Conservation (phyloP, 1,140 invertebrate species). For the Megathymus violae region DNA sequence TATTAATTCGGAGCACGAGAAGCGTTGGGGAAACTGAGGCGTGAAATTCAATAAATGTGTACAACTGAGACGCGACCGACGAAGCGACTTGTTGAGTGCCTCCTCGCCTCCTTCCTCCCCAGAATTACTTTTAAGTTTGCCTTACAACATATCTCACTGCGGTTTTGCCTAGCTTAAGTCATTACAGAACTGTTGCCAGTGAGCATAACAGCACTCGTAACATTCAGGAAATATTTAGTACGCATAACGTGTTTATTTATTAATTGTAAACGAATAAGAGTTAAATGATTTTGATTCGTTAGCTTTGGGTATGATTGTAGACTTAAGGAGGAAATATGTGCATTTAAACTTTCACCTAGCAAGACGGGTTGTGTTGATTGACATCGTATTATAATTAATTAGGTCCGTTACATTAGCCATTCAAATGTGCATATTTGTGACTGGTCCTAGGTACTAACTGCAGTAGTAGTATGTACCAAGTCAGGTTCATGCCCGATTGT, state of each 20-base stretch:
- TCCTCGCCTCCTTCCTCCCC: constrained; percentile 31
- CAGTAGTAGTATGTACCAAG: no score
- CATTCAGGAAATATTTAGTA: constrained; percentile 15
- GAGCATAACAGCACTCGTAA: constrained; percentile 2
- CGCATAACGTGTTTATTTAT: background rate
- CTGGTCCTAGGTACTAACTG: no score
- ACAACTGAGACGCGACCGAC: constrained; percentile 47
- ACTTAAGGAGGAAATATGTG: background rate
- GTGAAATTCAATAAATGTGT: constrained; percentile 67
- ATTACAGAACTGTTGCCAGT: constrained; percentile 22
- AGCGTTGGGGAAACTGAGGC: constrained; percentile 48
- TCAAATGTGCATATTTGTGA: no score
- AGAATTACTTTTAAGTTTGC: constrained; percentile 30
- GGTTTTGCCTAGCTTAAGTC: constrained; percentile 25
- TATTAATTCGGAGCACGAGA: constrained; percentile 56
- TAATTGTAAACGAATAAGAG: no score
- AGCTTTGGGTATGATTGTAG: background rate
- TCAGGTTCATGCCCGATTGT: no score
- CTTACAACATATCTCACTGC: constrained; percentile 24
- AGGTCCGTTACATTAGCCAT: no score
- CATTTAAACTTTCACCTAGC: no score
- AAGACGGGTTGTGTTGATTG: no score
- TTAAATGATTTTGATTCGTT: no score
- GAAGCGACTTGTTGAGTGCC: constrained; percentile 51
- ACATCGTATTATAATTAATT: no score